Evolutionary conservation across 2,113 vertebrate genomes (phyloP), one percentile per base, ranked within the genome.

Genomic region (Phyllostomus hastatus): DNA sequence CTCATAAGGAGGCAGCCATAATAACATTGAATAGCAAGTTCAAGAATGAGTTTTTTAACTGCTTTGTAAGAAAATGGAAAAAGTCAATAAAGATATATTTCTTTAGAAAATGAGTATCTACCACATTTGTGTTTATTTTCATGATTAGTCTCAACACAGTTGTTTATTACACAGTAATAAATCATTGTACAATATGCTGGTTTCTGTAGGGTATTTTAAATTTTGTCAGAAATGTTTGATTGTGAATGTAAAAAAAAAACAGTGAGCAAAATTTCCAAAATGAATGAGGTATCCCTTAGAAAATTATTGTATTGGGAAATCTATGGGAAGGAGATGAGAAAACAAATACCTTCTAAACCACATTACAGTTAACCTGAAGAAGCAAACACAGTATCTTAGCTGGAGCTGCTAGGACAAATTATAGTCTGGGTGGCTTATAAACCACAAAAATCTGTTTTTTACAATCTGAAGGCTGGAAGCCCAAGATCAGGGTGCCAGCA

Each of bases 1-100:
- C 93, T 97, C 90, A 79, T 91, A 88, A 88, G 70, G 26, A 97
- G 94, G n/a, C 19, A 96, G 94, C 88, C 94, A 14, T 94, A 75
- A 41, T 35, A 95, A 95, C 86, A 94, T 82, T 33, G 0, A 98
- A 91, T 84, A 95, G 97, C 95, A 97, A 97, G 94, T 95, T 96
- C 88, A 97, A 97, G 0, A 4, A 93, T 94, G 97, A 96, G 78
- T 97, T 98, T 98, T 98, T 97, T 96, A 98, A 98, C 84, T 97
- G 88, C 96, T 97, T 98, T 97, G 87, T 98, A 98, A 97, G 96
- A 97, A 98, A 98, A 97, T 90, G 96, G 86, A 69, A 96, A 95
- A 97, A 90, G 88, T 89, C 97, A 98, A 98, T 98, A 98, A 98
- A 98, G 94, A 97, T 96, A 95, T 98, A 98, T 98, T 98, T 98